Conservation (phyloP, 2,888 invertebrate genomes). For the Agrypnus murinus region DNA sequence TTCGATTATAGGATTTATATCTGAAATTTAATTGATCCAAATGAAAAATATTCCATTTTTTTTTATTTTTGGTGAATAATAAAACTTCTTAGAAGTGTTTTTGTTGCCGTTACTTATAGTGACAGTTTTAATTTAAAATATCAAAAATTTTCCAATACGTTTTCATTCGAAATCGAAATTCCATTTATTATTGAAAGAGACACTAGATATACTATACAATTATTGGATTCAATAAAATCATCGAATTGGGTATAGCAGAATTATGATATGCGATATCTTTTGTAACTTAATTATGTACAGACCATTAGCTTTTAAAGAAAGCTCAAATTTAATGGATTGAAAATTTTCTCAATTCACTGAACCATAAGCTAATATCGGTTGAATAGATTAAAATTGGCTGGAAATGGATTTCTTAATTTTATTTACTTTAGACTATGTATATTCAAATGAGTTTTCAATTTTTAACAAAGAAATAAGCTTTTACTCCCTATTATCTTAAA, state of each 20-base stretch:
- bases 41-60: too few species aligned
- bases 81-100: too few species aligned
- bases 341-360: slow-evolving; percentile 31
- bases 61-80: too few species aligned
- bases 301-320: slow-evolving; percentile 28
- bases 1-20: not conserved
- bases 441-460: too few species aligned
- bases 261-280: slow-evolving; percentile 28
- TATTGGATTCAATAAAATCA: not conserved
- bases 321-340: slow-evolving; percentile 32
- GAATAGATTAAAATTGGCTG: slow-evolving; percentile 14
- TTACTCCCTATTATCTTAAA: too few species aligned
- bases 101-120: too few species aligned
- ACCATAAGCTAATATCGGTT: slow-evolving; percentile 12
- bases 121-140: too few species aligned
- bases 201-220: slow-evolving; percentile 4
- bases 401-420: slow-evolving; percentile 2
- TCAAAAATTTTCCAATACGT: too few species aligned
- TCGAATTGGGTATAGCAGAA: not conserved
- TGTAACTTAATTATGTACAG: slow-evolving; percentile 32
- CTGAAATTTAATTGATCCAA: too few species aligned
- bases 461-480: too few species aligned
- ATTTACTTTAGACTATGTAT: not conserved
- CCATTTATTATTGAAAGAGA: not conserved
- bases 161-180: too few species aligned